Conservation (phyloP, 2,113 vertebrate species). For the Morone chrysops region DNA sequence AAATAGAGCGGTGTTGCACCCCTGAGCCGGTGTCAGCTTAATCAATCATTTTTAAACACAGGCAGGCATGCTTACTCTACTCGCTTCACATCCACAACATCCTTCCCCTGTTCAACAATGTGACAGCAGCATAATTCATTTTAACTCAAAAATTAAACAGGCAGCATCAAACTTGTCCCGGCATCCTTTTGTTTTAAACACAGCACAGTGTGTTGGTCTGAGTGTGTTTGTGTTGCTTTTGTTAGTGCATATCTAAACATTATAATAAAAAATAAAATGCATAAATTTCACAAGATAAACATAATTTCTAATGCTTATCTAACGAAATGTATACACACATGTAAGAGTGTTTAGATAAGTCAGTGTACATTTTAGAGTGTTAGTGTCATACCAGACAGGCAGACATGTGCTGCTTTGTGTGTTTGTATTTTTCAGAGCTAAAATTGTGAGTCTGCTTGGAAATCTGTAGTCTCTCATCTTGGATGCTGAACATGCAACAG, state of each 20-base stretch:
- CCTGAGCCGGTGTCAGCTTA: slow-evolving; percentile 86
- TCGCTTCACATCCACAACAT: slow-evolving; percentile 75
- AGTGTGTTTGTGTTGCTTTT: slow-evolving; percentile 6
- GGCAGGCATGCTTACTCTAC: slow-evolving; percentile 80
- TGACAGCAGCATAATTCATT: slow-evolving; percentile 87
- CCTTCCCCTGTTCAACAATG: slow-evolving; percentile 82
- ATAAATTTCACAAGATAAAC: too few species aligned
- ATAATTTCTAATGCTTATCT: not conserved
- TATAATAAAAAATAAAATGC: not conserved
- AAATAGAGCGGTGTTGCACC: slow-evolving; percentile 82
- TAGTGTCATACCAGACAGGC: not conserved
- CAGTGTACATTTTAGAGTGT: not conserved
- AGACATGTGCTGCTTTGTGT: not conserved
- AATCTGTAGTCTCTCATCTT: slow-evolving; percentile 42
- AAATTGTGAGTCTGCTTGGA: not conserved
- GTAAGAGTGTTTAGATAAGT: not conserved
- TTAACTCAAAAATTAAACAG: slow-evolving; percentile 82
- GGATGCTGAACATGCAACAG: slow-evolving; percentile 59
- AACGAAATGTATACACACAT: not conserved
- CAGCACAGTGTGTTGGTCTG: slow-evolving; percentile 28
- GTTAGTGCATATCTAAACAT: not conserved
- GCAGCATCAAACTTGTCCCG: slow-evolving; percentile 83
- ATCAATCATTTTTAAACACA: slow-evolving; percentile 91
- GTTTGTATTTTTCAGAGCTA: not conserved
- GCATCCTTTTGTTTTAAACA: slow-evolving; percentile 74